Evolutionary conservation across 2,888 invertebrate species (phyloP).

Genomic region (Ophion ventricosus): DNA sequence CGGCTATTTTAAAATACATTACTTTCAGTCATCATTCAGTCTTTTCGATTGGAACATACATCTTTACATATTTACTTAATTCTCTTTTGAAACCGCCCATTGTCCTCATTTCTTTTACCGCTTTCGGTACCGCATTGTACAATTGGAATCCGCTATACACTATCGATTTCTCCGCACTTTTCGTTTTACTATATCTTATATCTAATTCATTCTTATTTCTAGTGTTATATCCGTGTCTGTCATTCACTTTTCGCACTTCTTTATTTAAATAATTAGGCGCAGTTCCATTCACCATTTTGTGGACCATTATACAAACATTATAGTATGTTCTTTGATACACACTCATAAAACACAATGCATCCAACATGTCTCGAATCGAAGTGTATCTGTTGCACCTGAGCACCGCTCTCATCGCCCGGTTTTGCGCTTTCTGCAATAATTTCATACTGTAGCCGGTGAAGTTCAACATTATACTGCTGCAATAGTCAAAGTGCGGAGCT

Average conservation of each 20-base stretch:
- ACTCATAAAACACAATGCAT: constrained; percentile 12
- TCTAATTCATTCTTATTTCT: neutral
- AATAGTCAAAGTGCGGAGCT: constrained; percentile 60
- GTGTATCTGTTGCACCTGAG: too few species aligned
- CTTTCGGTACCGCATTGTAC: neutral
- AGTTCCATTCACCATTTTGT: constrained; percentile 49
- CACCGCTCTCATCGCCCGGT: too few species aligned
- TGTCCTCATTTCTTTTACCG: neutral
- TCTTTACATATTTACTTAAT: neutral
- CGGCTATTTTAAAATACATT: too few species aligned
- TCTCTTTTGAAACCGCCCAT: neutral
- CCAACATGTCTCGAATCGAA: too few species aligned
- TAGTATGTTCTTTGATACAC: constrained; percentile 11
- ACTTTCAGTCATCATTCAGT: too few species aligned
- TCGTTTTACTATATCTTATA: neutral
- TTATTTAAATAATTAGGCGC: constrained; percentile 46
- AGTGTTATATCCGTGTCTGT: neutral
- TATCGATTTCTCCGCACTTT: neutral
- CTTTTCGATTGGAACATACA: neutral
- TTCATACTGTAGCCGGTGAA: constrained; percentile 10
- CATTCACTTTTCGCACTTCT: constrained; percentile 30
- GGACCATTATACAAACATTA: constrained; percentile 12
- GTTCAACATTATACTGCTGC: constrained; percentile 43
- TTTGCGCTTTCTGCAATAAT: constrained; percentile 21
- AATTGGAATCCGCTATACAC: neutral